Conservation (phyloP, 2,888 invertebrate genomes). For the Onchidella celtica region DNA sequence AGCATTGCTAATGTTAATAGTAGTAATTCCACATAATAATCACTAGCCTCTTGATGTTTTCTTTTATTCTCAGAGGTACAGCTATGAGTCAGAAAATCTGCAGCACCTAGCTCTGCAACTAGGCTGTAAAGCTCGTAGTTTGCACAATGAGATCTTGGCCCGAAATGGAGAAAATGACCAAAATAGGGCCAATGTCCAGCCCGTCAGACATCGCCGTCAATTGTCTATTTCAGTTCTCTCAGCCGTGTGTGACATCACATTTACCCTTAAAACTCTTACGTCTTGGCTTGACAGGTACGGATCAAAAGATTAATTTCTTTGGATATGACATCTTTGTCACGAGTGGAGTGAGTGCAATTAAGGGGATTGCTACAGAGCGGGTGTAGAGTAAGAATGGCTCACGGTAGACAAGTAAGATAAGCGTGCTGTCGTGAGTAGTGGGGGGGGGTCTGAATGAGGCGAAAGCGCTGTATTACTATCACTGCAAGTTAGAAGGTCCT, state of each 20-base stretch:
- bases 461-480: too few species aligned
- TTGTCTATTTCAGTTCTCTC: slow-evolving; percentile 83
- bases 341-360: too few species aligned
- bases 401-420: too few species aligned
- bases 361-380: too few species aligned
- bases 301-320: too few species aligned
- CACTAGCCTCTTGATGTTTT: neutral
- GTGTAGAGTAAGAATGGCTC: too few species aligned
- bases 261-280: slow-evolving; percentile 91
- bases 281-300: slow-evolving; percentile 93
- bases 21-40: too few species aligned
- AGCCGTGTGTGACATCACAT: slow-evolving; percentile 91
- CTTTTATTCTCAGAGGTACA: slow-evolving; percentile 88
- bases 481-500: too few species aligned
- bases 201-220: slow-evolving; percentile 50
- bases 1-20: too few species aligned
- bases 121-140: slow-evolving; percentile 89
- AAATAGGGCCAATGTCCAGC: slow-evolving; percentile 67
- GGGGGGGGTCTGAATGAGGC: too few species aligned
- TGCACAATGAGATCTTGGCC: slow-evolving; percentile 85
- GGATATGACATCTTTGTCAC: too few species aligned
- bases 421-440: too few species aligned
- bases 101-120: slow-evolving; percentile 92
- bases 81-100: slow-evolving; percentile 93
- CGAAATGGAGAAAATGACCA: slow-evolving; percentile 81